phyloP scores from a whole-genome alignment of 2,797 vertebrate genomes.

The Nyctibius grandis region DNA sequence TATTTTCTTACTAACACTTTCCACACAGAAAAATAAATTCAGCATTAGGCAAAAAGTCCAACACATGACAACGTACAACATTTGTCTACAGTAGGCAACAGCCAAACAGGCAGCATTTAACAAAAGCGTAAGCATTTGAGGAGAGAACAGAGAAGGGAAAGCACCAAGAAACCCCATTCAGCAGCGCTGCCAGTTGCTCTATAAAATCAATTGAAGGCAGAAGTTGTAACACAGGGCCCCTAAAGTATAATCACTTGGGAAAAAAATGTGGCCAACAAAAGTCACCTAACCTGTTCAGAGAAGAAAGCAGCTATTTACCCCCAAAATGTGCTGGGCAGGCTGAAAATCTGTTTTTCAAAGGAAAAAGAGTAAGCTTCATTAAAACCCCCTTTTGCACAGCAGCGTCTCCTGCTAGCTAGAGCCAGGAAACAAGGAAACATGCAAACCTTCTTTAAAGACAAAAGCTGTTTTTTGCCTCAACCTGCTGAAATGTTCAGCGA shows the following conservation, averaged over 20 bases:
- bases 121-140: background rate
- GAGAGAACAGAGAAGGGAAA: background rate
- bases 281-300: constrained; percentile 50
- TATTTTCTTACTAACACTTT: background rate
- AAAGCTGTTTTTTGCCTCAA: background rate
- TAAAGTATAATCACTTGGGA: background rate
- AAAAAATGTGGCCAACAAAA: constrained; percentile 11
- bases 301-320: constrained; percentile 12
- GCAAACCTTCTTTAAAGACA: background rate
- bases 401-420: background rate
- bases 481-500: background rate
- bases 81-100: background rate
- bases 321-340: background rate
- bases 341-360: constrained; percentile 35
- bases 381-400: background rate
- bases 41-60: background rate
- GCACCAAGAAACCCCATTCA: background rate
- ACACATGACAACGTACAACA: background rate
- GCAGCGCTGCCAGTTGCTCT: background rate
- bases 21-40: background rate
- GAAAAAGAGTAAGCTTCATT: background rate
- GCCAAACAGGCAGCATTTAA: background rate
- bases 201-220: background rate
- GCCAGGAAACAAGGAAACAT: background rate
- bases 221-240: background rate